phyloP scores from a whole-genome alignment of 2,797 vertebrate species.

The Eulemur rubriventer region DNA sequence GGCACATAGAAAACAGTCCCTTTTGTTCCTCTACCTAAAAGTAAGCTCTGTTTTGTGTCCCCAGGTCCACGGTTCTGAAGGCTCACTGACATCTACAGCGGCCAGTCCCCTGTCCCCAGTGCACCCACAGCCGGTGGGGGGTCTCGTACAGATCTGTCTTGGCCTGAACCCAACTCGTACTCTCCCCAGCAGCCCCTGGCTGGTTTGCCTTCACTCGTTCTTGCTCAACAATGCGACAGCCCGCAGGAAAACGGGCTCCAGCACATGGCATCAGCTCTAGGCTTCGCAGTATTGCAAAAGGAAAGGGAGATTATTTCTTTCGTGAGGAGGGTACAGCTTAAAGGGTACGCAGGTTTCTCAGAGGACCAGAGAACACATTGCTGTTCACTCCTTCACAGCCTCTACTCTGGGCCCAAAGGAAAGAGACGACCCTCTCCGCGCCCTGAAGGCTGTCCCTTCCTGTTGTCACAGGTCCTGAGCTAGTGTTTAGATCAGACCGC shows the following conservation, averaged over 20 bases:
- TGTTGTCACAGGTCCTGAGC: not conserved
- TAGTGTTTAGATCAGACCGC: not conserved
- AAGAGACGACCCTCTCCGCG: not conserved
- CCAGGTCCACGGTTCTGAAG: not conserved
- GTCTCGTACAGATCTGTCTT: not conserved
- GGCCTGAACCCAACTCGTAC: not conserved
- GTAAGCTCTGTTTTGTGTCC: not conserved
- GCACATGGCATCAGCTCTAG: not conserved
- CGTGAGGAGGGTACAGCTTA: not conserved
- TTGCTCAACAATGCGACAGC: not conserved
- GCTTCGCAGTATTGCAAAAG: conserved; percentile 23
- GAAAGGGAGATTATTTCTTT: not conserved
- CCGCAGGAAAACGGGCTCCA: not conserved
- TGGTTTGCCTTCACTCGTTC: not conserved
- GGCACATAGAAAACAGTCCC: not conserved
- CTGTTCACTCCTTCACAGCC: not conserved
- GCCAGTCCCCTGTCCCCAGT: not conserved
- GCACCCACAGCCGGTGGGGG: fast-evolving
- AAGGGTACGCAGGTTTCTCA: not conserved
- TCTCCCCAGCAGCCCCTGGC: not conserved
- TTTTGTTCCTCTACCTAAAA: not conserved
- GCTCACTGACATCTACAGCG: not conserved
- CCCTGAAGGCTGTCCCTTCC: not conserved
- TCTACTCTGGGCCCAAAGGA: not conserved
- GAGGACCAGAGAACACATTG: not conserved